These are phyloP conservation scores for Mesopsocus fuscifrons DNA, from an alignment of 2,888 invertebrate genomes.

Conservation along the genomic window DNA sequence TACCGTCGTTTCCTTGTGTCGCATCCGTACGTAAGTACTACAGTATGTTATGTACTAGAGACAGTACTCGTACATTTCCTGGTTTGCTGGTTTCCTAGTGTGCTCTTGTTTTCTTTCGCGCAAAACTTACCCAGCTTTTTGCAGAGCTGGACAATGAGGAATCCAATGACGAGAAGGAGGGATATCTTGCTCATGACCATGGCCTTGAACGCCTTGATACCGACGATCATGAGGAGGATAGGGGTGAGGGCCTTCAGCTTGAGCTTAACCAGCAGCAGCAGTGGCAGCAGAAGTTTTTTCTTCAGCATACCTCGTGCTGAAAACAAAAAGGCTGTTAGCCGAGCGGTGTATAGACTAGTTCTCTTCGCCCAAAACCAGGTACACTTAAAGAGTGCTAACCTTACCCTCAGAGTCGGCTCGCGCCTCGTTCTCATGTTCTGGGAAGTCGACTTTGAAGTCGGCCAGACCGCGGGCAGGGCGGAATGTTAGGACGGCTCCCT, in stretches of 20 bases:
- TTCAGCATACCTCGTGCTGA: slow-evolving; percentile 56
- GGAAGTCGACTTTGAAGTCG: slow-evolving; percentile 27
- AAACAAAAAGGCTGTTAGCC: slow-evolving; percentile 20
- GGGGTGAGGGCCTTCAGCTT: slow-evolving; percentile 73
- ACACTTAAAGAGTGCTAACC: too few relatives aligned
- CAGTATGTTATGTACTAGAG: too few relatives aligned
- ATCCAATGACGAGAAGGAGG: slow-evolving; percentile 59
- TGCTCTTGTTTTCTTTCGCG: too few relatives aligned
- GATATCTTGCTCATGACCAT: slow-evolving; percentile 68
- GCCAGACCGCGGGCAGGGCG: slow-evolving; percentile 22
- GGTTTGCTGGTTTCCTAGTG: too few relatives aligned
- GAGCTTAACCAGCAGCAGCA: slow-evolving; percentile 57
- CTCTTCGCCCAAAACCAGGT: too few relatives aligned
- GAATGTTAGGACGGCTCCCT: slow-evolving; percentile 32
- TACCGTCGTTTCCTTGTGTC: too few relatives aligned
- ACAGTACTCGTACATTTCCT: too few relatives aligned
- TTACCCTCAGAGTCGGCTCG: slow-evolving; percentile 17
- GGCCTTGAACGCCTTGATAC: slow-evolving; percentile 67
- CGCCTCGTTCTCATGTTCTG: slow-evolving; percentile 16
- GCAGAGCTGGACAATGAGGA: slow-evolving; percentile 56
- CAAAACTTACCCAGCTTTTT: slow-evolving; percentile 60
- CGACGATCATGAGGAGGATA: slow-evolving; percentile 55
- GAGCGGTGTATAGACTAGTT: too few relatives aligned
- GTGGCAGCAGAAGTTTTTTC: slow-evolving; percentile 64
- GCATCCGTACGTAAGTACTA: too few relatives aligned